These are phyloP conservation scores for Drosophila cardini DNA, from an alignment of 1,140 invertebrate genomes.

Conservation along the genomic window DNA sequence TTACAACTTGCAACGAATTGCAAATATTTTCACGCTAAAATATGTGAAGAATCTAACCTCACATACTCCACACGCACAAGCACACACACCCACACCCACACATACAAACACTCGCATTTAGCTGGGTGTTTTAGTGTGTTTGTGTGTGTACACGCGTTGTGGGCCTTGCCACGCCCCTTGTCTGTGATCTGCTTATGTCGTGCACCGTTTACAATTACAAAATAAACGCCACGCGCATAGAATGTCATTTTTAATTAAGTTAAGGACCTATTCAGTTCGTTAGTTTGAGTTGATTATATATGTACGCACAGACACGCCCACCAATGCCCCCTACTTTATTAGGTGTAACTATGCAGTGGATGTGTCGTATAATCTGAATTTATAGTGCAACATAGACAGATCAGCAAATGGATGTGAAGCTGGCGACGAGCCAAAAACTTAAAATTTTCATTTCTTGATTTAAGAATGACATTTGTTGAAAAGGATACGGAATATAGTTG, in stretches of 20 bases:
- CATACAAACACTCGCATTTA: conserved; percentile 5
- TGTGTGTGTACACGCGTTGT: conserved; percentile 8
- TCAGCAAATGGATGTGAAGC: conserved; percentile 66
- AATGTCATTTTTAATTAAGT: conserved; percentile 82
- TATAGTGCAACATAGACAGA: conserved; percentile 55
- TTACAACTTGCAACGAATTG: conserved; percentile 60
- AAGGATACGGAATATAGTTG: not conserved
- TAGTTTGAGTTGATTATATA: conserved; percentile 72
- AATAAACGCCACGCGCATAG: conserved; percentile 53
- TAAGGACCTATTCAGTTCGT: conserved; percentile 67
- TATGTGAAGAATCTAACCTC: conserved; percentile 52
- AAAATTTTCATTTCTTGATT: conserved; percentile 18
- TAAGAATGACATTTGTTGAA: conserved; percentile 11
- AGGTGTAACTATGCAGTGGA: conserved; percentile 38
- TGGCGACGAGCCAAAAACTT: conserved; percentile 19
- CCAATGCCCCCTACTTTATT: conserved; percentile 22
- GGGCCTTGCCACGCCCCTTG: conserved; percentile 28
- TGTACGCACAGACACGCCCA: conserved; percentile 10
- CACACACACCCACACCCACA: not conserved
- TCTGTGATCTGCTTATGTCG: conserved; percentile 17
- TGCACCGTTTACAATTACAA: conserved; percentile 38
- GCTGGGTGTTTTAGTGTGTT: not conserved
- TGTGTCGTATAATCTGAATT: conserved; percentile 61
- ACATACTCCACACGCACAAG: not conserved
- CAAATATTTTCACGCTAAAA: conserved; percentile 71